Evolutionary conservation across 2,797 vertebrate species (phyloP), one percentile per base, ranked within the genome.

Genomic region (Labeo calbasu): DNA sequence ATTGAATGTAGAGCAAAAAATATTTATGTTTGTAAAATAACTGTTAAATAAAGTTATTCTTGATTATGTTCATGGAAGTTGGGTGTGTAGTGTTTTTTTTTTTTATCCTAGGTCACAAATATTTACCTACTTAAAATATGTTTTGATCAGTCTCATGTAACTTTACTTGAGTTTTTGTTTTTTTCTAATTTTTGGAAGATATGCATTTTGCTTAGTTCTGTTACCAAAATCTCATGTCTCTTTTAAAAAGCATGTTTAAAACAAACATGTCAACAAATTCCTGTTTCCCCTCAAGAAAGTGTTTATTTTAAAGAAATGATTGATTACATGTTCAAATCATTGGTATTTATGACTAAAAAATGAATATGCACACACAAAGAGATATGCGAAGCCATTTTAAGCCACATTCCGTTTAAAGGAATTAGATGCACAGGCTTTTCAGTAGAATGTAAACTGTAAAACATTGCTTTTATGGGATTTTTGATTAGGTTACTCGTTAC

Each of bases 31-130:
- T 90, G 89, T 90, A 85, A 81, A 50, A 86, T 85, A 88, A 86
- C 48, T 91, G 83, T 91, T 85, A 59, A 93, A 92, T 94, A 92
- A 93, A 94, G 13, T 83, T 85, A 40, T 87, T 79, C 50, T 84
- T 53, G 77, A 81, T 79, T 83, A 61, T 78, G 65, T 48, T 84
- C 3, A 36, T 66, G 48, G 48, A 51, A 48, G 21, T 13, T 32
- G 14, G 8, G 71, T 65, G 63, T 65, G 63, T 65, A 53, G 32
- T 69, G 7, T 10, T 43, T 69, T 21, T 4, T n/a, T 15, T 14
- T 2, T 6, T 59, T n/a, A 0, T 21, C 40, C 28, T 32, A 32
- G 28, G 28, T 32, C 28, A n/a, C 12, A 72, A 23, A 50, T 46
- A 21, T 50, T 25, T 71, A 4, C 11, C 19, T 11, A 19, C 40